Percentiles rank a stretch among this genome's conserved stretches.
Conservation (phyloP, 2,888 invertebrate genomes). For the Synergus japonicus region DNA sequence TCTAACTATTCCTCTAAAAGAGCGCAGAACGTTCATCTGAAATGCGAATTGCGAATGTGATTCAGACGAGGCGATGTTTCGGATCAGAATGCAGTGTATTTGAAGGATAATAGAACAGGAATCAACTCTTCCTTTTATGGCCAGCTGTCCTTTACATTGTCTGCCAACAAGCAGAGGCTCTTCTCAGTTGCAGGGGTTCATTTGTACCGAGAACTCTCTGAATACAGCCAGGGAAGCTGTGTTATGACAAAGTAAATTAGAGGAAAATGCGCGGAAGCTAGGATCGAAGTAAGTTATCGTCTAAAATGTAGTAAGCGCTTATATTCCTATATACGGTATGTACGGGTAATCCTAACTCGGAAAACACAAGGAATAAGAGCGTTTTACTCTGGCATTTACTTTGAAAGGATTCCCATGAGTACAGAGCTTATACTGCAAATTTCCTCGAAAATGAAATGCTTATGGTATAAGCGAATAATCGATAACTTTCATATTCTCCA, state of each 20-base stretch:
- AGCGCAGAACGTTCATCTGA: not conserved
- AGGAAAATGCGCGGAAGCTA: constrained; percentile 1
- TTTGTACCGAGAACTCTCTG: constrained; percentile 13
- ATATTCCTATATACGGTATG: not conserved
- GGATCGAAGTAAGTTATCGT: constrained; percentile 18
- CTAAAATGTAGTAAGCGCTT: constrained; percentile 12
- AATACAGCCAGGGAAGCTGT: constrained; percentile 20
- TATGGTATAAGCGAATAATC: constrained; percentile 23
- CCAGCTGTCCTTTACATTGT: constrained; percentile 33
- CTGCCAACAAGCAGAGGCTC: constrained; percentile 22
- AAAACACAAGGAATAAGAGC: constrained; percentile 18
- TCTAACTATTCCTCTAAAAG: not conserved
- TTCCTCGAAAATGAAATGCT: not conserved
- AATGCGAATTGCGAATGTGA: constrained; percentile 3
- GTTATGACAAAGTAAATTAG: constrained; percentile 27
- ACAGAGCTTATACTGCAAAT: constrained; percentile 24
- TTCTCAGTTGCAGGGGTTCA: constrained; percentile 33
- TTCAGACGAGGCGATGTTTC: constrained; percentile 3
- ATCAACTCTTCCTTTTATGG: constrained; percentile 34
- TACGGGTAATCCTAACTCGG: not conserved
- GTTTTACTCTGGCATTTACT: constrained; percentile 19
- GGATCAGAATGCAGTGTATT: constrained; percentile 29
- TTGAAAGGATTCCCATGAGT: constrained; percentile 3
- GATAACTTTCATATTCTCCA: constrained; percentile 5
- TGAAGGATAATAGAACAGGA: constrained; percentile 17